Evolutionary conservation across 2,113 vertebrate species (phyloP), one percentile per base, ranked within the genome.

Genomic region (Halichoeres trimaculatus): DNA sequence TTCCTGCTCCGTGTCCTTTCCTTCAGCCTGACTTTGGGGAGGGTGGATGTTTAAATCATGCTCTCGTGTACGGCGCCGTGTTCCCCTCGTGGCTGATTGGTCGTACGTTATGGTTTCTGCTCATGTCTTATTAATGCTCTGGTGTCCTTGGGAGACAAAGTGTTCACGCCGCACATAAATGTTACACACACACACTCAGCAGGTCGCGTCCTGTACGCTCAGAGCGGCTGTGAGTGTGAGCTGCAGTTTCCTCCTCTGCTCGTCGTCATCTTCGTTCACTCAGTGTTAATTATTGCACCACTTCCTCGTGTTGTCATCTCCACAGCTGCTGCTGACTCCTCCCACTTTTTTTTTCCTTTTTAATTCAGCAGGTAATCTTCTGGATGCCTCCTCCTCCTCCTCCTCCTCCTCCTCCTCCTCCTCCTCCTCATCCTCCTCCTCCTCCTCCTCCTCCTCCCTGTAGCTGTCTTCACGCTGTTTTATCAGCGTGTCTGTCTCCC

Each of bases 401-500:
- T 70, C 56, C 23, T 45, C 73, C 53, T 3, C 30, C 3, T 3
- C 30, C 30, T 30, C 6, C 30, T 30, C 82, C n/a, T n/a, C n/a
- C n/a, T n/a, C n/a, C n/a, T n/a, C n/a, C 59, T 66, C 72, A 70
- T 43, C 53, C 35, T 70, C 56, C 23, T 45, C 73, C 53, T 3
- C 30, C 3, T 3, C 30, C 30, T 30, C 6, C 30, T 30, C 82
- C n/a, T n/a, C n/a, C n/a, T n/a, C n/a, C n/a, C n/a, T n/a, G n/a
- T n/a, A n/a, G 56, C 43, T 56, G 57, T 48, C 35, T 56, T 41
- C 66, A 65, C 0, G 1, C 80, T 78, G 82, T 64, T 85, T 72
- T 59, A 70, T 85, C 85, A 80, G 81, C 67, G 67, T 34, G 60
- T 85, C 81, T 75, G 81, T 84, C 87, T 87, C 63, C 6, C 4